A percentile compares a stretch with the other conserved stretches of the same genome.
Conservation (phyloP, 1,140 invertebrate species). For the Lucilia sericata region DNA sequence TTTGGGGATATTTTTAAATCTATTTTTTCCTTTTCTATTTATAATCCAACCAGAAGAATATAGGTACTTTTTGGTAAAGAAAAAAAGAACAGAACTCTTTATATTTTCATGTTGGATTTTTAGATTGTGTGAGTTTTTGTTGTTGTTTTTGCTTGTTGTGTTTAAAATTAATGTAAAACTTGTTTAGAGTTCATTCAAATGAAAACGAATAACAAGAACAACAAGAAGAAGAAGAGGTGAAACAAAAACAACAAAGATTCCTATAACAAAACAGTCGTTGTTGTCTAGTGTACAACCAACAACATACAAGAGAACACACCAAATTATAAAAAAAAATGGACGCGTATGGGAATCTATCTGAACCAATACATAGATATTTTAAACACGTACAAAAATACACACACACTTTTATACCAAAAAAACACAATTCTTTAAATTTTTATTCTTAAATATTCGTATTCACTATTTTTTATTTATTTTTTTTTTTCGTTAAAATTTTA, state of each 20-base stretch:
- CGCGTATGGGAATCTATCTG: not conserved
- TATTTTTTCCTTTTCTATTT: too few relatives aligned
- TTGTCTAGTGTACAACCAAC: not conserved
- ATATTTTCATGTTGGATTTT: too few relatives aligned
- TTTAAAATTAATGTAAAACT: conserved; percentile 14
- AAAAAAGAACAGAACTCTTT: too few relatives aligned
- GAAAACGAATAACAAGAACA: not conserved
- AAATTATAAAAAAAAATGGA: not conserved
- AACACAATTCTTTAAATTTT: not conserved
- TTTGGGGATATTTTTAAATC: too few relatives aligned
- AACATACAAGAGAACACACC: not conserved
- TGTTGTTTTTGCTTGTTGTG: not conserved
- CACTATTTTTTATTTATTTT: not conserved
- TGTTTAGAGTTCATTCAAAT: conserved; percentile 17
- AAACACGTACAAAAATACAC: conserved; percentile 18
- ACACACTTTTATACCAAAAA: not conserved
- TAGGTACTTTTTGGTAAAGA: too few relatives aligned
- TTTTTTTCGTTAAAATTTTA: not conserved
- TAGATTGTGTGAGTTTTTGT: not conserved
- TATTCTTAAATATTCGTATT: not conserved
- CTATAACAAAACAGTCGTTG: not conserved
- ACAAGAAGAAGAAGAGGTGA: not conserved
- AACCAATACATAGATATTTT: not conserved
- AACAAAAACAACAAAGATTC: not conserved
- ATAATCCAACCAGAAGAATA: too few relatives aligned